A percentile compares a stretch with the other conserved stretches of the same genome.
Evolutionary conservation across 2,888 invertebrate genomes (phyloP).

Genomic region (Melinaea marsaeus): DNA sequence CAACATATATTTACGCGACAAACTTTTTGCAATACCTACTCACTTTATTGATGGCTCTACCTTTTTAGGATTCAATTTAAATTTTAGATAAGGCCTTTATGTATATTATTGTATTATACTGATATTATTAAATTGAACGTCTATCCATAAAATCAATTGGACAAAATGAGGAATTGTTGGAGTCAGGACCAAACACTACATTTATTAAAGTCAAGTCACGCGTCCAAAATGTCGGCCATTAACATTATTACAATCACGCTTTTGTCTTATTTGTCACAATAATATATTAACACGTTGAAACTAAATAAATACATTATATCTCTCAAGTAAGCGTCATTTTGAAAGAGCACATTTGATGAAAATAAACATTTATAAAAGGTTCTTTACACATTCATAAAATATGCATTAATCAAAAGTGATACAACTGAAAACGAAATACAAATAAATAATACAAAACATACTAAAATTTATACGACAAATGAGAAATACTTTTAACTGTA

Average conservation of each 20-base stretch:
- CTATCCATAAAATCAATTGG: constrained; percentile 16
- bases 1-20: too few relatives aligned
- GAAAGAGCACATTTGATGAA: not conserved
- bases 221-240: constrained; percentile 28
- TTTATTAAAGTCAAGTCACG: constrained; percentile 25
- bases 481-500: not conserved
- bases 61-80: not conserved
- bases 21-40: too few relatives aligned
- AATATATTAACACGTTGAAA: constrained; percentile 17
- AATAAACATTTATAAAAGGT: not conserved
- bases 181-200: constrained; percentile 13
- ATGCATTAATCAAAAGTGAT: not conserved
- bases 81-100: not conserved
- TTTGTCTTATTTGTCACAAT: constrained; percentile 31
- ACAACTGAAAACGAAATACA: too few relatives aligned
- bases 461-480: not conserved
- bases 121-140: constrained; percentile 5
- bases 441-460: not conserved
- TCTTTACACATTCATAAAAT: not conserved
- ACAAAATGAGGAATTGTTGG: constrained; percentile 25
- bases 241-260: constrained; percentile 28
- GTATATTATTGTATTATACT: not conserved
- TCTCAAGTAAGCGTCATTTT: not conserved
- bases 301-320: not conserved
- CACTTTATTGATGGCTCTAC: too few relatives aligned